These are phyloP conservation scores for Eupithecia insigniata DNA, from an alignment of 2,888 invertebrate species.

Conservation along the genomic window DNA sequence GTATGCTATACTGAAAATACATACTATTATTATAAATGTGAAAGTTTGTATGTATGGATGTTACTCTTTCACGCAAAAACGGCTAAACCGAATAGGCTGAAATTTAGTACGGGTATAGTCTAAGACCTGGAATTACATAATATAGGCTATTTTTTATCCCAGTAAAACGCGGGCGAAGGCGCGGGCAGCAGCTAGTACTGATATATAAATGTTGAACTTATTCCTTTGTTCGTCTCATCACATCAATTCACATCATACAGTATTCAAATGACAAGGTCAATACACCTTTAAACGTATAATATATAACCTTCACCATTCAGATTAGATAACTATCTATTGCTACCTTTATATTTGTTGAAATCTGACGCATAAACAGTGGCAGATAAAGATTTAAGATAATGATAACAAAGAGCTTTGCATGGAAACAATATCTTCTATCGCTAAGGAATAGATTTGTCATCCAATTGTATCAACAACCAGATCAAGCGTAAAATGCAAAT, in stretches of 20 bases:
- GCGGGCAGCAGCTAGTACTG: too few relatives aligned
- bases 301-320: slow-evolving; percentile 3
- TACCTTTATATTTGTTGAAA: slow-evolving; percentile 15
- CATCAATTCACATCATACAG: slow-evolving; percentile 1
- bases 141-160: too few relatives aligned
- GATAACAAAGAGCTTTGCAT: not conserved
- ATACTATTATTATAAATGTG: too few relatives aligned
- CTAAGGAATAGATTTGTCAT: not conserved
- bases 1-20: too few relatives aligned
- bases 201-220: not conserved
- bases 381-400: not conserved
- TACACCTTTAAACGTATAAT: slow-evolving; percentile 22
- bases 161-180: too few relatives aligned
- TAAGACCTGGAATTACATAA: too few relatives aligned
- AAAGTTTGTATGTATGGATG: too few relatives aligned
- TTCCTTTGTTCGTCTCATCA: slow-evolving; percentile 1
- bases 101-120: too few relatives aligned
- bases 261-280: slow-evolving; percentile 29
- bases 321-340: slow-evolving; percentile 38
- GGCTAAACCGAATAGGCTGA: too few relatives aligned
- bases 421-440: not conserved
- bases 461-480: too few relatives aligned
- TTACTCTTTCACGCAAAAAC: too few relatives aligned
- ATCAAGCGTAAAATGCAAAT: too few relatives aligned
- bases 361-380: slow-evolving; percentile 12